Evolutionary conservation across 2,797 vertebrate genomes (phyloP).

Genomic region (Acanthornis magna): DNA sequence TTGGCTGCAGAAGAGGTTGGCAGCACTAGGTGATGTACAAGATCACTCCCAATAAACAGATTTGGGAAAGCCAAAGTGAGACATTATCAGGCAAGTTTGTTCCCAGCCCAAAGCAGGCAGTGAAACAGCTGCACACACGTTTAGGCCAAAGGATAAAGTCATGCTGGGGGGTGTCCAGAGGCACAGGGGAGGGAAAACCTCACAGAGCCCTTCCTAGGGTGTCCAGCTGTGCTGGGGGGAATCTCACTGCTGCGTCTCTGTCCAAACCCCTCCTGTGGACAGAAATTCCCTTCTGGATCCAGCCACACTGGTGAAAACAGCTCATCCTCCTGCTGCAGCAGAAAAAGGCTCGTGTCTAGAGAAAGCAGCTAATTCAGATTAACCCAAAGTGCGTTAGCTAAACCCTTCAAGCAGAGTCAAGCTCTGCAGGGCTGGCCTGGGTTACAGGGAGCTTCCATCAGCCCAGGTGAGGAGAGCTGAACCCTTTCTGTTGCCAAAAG

Average conservation of each 20-base stretch:
- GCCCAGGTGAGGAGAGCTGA: not conserved
- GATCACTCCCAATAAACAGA: not conserved
- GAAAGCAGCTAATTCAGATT: not conserved
- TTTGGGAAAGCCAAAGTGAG: not conserved
- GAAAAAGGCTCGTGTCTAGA: not conserved
- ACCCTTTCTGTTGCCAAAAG: not conserved
- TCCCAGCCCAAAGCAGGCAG: not conserved
- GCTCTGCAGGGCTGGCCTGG: not conserved
- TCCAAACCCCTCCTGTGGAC: not conserved
- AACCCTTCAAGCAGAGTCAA: not conserved
- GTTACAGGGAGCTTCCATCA: not conserved
- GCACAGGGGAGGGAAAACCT: not conserved
- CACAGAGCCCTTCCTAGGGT: not conserved
- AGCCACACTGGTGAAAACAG: fast-evolving
- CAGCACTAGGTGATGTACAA: not conserved
- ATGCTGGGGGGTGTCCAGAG: not conserved
- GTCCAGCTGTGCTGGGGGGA: not conserved
- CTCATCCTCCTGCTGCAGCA: not conserved
- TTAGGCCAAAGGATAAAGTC: not conserved
- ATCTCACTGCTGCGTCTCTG: not conserved
- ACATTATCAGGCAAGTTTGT: not conserved
- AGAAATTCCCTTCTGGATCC: not conserved
- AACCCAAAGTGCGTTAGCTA: fast-evolving
- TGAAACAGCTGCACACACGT: fast-evolving
- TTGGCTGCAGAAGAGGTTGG: not conserved